phyloP scores from a whole-genome alignment of 2,888 invertebrate genomes.

The Apotomis capreana region DNA sequence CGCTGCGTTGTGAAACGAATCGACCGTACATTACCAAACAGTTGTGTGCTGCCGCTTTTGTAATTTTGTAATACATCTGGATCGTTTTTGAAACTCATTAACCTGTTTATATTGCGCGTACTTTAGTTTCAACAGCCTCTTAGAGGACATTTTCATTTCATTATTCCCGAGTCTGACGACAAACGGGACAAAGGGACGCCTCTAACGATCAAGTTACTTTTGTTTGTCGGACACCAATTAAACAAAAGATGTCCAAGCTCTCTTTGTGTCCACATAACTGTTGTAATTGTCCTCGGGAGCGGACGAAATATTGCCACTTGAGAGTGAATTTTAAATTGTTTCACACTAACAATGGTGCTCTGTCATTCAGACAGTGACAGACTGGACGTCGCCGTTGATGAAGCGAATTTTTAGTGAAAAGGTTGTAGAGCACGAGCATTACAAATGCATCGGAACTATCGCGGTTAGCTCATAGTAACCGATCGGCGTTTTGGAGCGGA shows the following conservation, averaged over 20 bases:
- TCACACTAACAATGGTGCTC: slow-evolving; percentile 55
- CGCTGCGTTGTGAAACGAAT: slow-evolving; percentile 78
- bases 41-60: slow-evolving; percentile 78
- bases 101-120: slow-evolving; percentile 77
- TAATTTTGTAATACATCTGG: slow-evolving; percentile 80
- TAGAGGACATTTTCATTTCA: slow-evolving; percentile 67
- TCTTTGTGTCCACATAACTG: slow-evolving; percentile 57
- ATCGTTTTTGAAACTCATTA: slow-evolving; percentile 83
- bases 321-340: slow-evolving; percentile 47
- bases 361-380: slow-evolving; percentile 60
- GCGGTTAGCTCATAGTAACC: slow-evolving; percentile 80
- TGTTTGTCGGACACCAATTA: slow-evolving; percentile 76
- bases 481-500: slow-evolving; percentile 80
- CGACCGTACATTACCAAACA: slow-evolving; percentile 76
- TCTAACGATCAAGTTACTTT: slow-evolving; percentile 78
- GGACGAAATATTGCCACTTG: slow-evolving; percentile 60
- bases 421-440: slow-evolving; percentile 62
- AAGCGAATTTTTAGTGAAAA: slow-evolving; percentile 58
- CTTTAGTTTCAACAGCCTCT: slow-evolving; percentile 66
- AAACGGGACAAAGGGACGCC: slow-evolving; percentile 69
- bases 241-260: slow-evolving; percentile 71
- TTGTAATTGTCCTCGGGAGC: slow-evolving; percentile 63
- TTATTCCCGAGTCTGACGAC: slow-evolving; percentile 67
- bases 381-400: slow-evolving; percentile 66
- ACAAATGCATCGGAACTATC: slow-evolving; percentile 79